phyloP scores from a whole-genome alignment of 2,797 vertebrate genomes.

The Cuculus canorus region DNA sequence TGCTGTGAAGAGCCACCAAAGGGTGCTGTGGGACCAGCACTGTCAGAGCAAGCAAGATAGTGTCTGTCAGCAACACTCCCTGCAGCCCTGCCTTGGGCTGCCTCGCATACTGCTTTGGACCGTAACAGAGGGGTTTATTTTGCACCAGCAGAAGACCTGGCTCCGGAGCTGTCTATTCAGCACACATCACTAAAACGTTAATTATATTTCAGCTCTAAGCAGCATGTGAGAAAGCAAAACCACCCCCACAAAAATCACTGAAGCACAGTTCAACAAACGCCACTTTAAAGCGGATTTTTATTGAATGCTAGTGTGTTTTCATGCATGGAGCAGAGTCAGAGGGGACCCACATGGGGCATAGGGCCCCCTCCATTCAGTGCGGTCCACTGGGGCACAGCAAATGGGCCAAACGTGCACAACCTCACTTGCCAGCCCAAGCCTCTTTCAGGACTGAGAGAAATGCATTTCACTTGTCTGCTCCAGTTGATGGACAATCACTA shows the following conservation, averaged over 20 bases:
- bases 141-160: background rate
- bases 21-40: background rate
- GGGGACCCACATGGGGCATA: fast-evolving
- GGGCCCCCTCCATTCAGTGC: background rate
- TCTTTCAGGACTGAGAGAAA: background rate
- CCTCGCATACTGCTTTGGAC: background rate
- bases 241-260: background rate
- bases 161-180: background rate
- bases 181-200: background rate
- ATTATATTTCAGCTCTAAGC: background rate
- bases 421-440: background rate
- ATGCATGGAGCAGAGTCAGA: background rate
- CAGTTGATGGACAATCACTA: background rate
- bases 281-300: background rate
- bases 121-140: background rate
- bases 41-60: background rate
- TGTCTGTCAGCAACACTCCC: background rate
- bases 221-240: background rate
- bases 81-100: background rate
- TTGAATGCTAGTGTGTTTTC: background rate
- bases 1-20: fast-evolving
- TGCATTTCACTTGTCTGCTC: background rate
- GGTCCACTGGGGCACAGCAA: background rate
- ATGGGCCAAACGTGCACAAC: background rate
- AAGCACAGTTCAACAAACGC: background rate